Percentiles rank a stretch among this genome's conserved stretches.
Conservation (phyloP, 2,888 invertebrate species). For the Catocala sponsa region DNA sequence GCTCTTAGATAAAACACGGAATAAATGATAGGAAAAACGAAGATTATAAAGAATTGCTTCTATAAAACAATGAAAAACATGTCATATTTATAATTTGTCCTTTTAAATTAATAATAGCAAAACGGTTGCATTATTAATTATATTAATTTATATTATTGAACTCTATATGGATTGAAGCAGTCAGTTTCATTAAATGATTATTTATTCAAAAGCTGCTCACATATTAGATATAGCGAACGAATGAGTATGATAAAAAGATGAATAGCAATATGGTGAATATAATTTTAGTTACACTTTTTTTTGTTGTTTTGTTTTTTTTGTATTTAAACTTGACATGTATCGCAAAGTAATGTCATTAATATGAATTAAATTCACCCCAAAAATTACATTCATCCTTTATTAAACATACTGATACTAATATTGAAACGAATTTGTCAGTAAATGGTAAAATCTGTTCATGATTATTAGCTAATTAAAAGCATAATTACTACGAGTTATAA, state of each 20-base stretch:
- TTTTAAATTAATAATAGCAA: conserved; percentile 5
- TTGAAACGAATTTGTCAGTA: conserved; percentile 24
- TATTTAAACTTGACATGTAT: neutral
- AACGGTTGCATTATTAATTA: conserved; percentile 3
- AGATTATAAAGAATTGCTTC: too few species aligned
- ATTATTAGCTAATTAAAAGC: conserved; percentile 49
- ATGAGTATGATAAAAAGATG: conserved; percentile 33
- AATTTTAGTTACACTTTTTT: neutral
- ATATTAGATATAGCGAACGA: conserved; percentile 23
- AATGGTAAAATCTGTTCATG: conserved; percentile 31
- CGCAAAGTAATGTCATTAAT: too few species aligned
- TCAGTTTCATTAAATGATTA: conserved; percentile 21
- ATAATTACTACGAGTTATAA: conserved; percentile 34
- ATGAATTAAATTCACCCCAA: conserved; percentile 1
- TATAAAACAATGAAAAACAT: neutral
- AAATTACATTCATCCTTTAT: conserved; percentile 23
- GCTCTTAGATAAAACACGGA: conserved; percentile 21
- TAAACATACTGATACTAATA: conserved; percentile 18
- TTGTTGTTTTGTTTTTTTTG: too few species aligned
- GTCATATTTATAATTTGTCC: conserved; percentile 10
- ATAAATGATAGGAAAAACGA: neutral
- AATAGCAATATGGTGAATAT: conserved; percentile 18
- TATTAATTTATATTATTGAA: conserved; percentile 7
- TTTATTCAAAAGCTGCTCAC: conserved; percentile 38
- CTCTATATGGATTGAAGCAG: conserved; percentile 5